phyloP scores from a whole-genome alignment of 1,140 invertebrate species.

The Popillia japonica region DNA sequence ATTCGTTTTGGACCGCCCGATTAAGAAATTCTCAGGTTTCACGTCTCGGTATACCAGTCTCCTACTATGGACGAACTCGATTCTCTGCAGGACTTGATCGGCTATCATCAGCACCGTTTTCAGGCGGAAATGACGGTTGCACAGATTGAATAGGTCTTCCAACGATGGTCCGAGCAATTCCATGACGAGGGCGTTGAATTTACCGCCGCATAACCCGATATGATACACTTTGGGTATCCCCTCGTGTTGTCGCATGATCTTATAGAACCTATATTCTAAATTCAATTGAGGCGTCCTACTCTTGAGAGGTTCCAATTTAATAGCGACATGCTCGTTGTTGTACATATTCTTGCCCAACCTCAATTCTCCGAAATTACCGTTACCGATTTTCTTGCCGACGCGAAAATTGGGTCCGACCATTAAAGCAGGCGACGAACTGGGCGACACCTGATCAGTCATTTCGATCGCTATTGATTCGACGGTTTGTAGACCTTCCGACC shows the following conservation, averaged over 20 bases:
- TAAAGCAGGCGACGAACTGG: constrained; percentile 66
- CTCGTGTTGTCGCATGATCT: constrained; percentile 92
- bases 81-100: constrained; percentile 90
- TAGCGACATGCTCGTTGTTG: constrained; percentile 99
- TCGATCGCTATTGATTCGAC: neutral
- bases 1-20: constrained; percentile 75
- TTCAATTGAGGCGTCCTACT: constrained; percentile 99
- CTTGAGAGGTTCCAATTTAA: constrained; percentile 99
- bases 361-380: constrained; percentile 99
- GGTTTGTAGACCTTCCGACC: constrained; percentile 19
- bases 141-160: constrained; percentile 82
- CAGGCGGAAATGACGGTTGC: constrained; percentile 78
- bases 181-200: constrained; percentile 84
- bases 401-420: constrained; percentile 99
- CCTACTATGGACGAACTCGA: constrained; percentile 97
- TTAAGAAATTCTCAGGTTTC: constrained; percentile 84
- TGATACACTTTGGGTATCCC: constrained; percentile 83
- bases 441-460: constrained; percentile 31
- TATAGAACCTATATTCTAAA: constrained; percentile 99
- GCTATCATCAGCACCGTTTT: constrained; percentile 85
- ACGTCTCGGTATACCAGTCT: constrained; percentile 80
- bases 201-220: constrained; percentile 82
- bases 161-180: constrained; percentile 81
- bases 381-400: constrained; percentile 99
- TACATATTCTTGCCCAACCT: constrained; percentile 99